phyloP scores from a whole-genome alignment of 2,888 invertebrate species.

The Osmoderma eremita region DNA sequence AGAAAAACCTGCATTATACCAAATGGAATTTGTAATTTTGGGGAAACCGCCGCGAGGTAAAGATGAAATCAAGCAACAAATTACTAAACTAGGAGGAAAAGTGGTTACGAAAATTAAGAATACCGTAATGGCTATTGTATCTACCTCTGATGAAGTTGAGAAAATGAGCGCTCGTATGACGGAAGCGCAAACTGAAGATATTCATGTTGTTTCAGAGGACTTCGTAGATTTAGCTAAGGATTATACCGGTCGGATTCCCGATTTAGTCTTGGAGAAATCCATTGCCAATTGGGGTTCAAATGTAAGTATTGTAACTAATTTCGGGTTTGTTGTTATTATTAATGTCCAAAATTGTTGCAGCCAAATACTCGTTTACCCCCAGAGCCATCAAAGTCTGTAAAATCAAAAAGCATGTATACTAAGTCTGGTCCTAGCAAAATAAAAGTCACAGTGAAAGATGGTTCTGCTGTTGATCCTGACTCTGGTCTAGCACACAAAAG shows the following conservation, averaged over 20 bases:
- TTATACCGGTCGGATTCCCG: conserved; percentile 71
- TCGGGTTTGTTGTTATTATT: conserved; percentile 13
- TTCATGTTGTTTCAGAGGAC: conserved; percentile 84
- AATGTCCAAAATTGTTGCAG: conserved; percentile 27
- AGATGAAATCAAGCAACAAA: conserved; percentile 73
- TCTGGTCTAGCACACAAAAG: conserved; percentile 80
- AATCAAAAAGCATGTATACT: conserved; percentile 61
- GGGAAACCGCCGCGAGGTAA: conserved; percentile 68
- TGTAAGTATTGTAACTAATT: conserved; percentile 66
- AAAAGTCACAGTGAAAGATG: conserved; percentile 79
- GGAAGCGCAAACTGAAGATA: conserved; percentile 72
- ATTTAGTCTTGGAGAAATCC: conserved; percentile 75
- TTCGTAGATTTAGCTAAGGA: conserved; percentile 76
- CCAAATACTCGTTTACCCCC: conserved; percentile 58
- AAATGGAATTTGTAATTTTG: conserved; percentile 79
- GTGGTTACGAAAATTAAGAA: conserved; percentile 73
- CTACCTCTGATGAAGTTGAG: conserved; percentile 74
- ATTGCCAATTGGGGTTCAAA: conserved; percentile 86
- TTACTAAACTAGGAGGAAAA: conserved; percentile 81
- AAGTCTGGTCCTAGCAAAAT: conserved; percentile 70
- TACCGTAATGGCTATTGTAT: conserved; percentile 79
- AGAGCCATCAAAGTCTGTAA: conserved; percentile 52
- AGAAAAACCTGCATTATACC: conserved; percentile 76
- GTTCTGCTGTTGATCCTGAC: conserved; percentile 93
- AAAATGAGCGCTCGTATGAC: conserved; percentile 73